Evolutionary conservation across 1,140 invertebrate species (phyloP), one percentile per base, ranked within the genome.

Genomic region (Drosophila saltans): DNA sequence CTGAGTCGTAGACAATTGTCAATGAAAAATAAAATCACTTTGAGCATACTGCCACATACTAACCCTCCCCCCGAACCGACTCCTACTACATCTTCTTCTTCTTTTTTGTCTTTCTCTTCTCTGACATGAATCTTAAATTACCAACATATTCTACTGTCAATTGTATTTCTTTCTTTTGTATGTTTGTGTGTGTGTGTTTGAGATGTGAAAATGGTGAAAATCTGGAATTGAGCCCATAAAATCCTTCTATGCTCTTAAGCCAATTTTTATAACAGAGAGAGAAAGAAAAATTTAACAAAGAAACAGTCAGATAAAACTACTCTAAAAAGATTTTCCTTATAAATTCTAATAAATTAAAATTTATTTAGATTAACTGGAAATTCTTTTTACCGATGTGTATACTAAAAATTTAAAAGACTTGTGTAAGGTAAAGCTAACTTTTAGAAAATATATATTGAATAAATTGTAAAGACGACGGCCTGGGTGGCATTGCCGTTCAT

Each of bases 91-190:
- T 21, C 21, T 24, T 33, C 11, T 43, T 59, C 45, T 66, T 66
- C 26, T 48, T 55, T 45, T 74, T 40, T 43, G 43, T 41, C 56
- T 41, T 60, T 21, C 62, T 52, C 45, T 16, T 16, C 45, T 24
- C 45, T 59, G 57, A 66, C 72, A 78, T 72, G 75, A 72, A 60
- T 78, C 76, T 78, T 72, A 72, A 78, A 78, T 78, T 78, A 78
- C 69, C 60, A 62, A 68, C 69, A 78, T 65, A 64, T 78, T 66
- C 73, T 59, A 60, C 74, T 76, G 74, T 76, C 74, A 76, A 69
- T 76, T 76, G 74, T 75, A 52, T 52, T 52, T 52, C 7, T 24
- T 52, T 52, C 21, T 39, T 41, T 61, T 16, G 16, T 61, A 28
- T 61, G 2, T 21, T 0, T 21, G 6, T 45, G 0, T 21, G n/a